Percentiles rank a stretch among this genome's conserved stretches.
These are phyloP conservation scores for Axea sp. DNA, from an alignment of 2,888 invertebrate genomes.

Conservation along the genomic window DNA sequence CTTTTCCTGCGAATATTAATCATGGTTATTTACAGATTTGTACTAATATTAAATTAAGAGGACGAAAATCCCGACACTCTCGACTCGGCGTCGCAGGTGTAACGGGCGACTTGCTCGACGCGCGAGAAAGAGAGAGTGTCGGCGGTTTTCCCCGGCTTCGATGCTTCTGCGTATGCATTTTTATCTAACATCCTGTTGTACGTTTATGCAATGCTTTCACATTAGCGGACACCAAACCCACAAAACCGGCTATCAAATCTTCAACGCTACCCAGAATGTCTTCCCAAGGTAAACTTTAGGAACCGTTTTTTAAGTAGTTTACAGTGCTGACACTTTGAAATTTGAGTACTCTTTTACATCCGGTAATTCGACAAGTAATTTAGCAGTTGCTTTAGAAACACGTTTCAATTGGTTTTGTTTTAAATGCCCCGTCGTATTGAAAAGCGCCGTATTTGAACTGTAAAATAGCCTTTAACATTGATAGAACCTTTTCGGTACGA, in stretches of 20 bases:
- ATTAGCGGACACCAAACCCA: slow-evolving; percentile 94
- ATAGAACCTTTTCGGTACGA: no score
- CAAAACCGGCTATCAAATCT: slow-evolving; percentile 98
- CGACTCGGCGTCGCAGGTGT: no score
- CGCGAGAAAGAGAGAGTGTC: slow-evolving; percentile 17
- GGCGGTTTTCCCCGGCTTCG: slow-evolving; percentile 27
- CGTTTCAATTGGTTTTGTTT: no score
- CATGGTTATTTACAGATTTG: slow-evolving; percentile 24
- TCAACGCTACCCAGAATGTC: slow-evolving; percentile 96
- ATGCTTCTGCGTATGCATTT: slow-evolving; percentile 54
- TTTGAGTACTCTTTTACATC: not conserved
- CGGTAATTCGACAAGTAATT: no score
- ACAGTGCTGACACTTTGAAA: not conserved
- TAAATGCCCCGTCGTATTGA: no score
- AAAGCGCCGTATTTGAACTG: no score
- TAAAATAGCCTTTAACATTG: no score
- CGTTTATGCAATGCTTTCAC: slow-evolving; percentile 74
- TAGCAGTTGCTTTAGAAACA: no score
- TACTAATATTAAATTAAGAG: slow-evolving; percentile 14
- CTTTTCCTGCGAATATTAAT: no score
- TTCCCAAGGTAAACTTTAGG: slow-evolving; percentile 89
- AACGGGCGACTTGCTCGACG: no score
- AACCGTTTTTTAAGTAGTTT: slow-evolving; percentile 41
- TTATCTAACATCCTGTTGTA: slow-evolving; percentile 70
- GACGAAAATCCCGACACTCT: slow-evolving; percentile 21